Percentiles rank a stretch among this genome's conserved stretches.
phyloP scores from a whole-genome alignment of 1,140 invertebrate species.

The Pinna nobilis region DNA sequence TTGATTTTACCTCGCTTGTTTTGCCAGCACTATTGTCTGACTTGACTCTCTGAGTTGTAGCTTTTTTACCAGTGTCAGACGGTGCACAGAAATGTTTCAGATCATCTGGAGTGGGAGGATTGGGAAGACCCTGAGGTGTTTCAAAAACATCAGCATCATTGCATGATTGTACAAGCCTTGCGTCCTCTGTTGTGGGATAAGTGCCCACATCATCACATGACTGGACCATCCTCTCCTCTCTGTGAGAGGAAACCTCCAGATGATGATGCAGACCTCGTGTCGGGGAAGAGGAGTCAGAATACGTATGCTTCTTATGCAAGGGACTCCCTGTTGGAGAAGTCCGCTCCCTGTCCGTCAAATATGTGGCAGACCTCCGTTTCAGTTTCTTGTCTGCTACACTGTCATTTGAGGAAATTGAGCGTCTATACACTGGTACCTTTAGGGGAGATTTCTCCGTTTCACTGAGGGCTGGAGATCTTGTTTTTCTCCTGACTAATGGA shows the following conservation, averaged over 20 bases:
- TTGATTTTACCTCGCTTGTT: constrained; percentile 20
- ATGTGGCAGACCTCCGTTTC: constrained; percentile 52
- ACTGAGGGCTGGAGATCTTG: constrained; percentile 38
- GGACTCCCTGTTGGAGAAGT: constrained; percentile 38
- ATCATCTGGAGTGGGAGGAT: constrained; percentile 20
- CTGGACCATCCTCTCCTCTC: constrained; percentile 30
- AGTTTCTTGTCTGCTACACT: constrained; percentile 46
- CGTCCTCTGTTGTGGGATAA: not conserved
- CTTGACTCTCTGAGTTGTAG: not conserved
- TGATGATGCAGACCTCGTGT: constrained; percentile 14
- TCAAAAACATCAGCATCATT: constrained; percentile 43
- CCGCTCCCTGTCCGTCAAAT: constrained; percentile 37
- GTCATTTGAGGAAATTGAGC: constrained; percentile 52
- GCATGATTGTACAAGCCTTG: constrained; percentile 17
- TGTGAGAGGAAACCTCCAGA: constrained; percentile 6
- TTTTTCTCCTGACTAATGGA: constrained; percentile 30
- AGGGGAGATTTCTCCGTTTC: constrained; percentile 39
- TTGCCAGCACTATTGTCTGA: constrained; percentile 7
- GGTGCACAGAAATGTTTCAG: too few relatives aligned
- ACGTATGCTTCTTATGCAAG: constrained; percentile 3
- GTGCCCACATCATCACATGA: constrained; percentile 24
- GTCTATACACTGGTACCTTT: constrained; percentile 40
- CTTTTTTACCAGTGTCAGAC: not conserved
- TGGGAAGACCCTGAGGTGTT: constrained; percentile 31
- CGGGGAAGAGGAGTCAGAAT: constrained; percentile 31